Base-by-base conservation (phyloP, 1,140 invertebrate species). In the Megathymus violae region DNA sequence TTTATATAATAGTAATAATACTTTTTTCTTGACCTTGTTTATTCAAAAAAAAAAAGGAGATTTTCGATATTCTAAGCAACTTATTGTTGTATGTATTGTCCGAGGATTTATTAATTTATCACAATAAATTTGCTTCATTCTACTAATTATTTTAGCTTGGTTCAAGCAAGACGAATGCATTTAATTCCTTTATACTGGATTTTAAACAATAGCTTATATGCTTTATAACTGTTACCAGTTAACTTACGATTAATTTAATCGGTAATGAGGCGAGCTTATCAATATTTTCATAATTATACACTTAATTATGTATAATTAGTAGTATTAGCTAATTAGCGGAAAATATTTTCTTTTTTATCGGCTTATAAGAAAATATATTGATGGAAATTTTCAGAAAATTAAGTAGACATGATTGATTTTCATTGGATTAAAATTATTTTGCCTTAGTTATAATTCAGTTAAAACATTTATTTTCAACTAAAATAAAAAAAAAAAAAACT, bases 221-320 rank as follows among this genome's bases (percentile, higher is more conserved):
- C 11, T 34, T 31, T 15, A 48, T 31, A 31, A 31, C 3, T 31
- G 7, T 9, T 31, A 19, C 22, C 46, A 15, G 22, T 48, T 48
- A 27, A 48, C 15, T 9, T 7, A 7, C 46, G 46, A 48, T 48
- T 15, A 25, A 14, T 22, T 31, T 25, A 25, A 31, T 36, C 17
- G 25, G 36, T 41, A 54, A 54, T 54, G 9, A 22, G 17, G 31
- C 22, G 15, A n/a, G 36, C 34, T 52, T 40, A 52, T 52, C 50
- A 22, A 52, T 52, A 13, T n/a, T 52, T 52, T 40, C 15, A 54
- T 54, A 54, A 54, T 54, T 54, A 54, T 54, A 41, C 17, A 38
- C n/a, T 41, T 54, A 41, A 54, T 54, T 40, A 54, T 1, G 17
- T 54, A 7, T 54, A 54, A 54, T 41, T 22, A 40, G 50, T 3